phyloP scores from a whole-genome alignment of 1,140 invertebrate species.

The Mamestra configurata region DNA sequence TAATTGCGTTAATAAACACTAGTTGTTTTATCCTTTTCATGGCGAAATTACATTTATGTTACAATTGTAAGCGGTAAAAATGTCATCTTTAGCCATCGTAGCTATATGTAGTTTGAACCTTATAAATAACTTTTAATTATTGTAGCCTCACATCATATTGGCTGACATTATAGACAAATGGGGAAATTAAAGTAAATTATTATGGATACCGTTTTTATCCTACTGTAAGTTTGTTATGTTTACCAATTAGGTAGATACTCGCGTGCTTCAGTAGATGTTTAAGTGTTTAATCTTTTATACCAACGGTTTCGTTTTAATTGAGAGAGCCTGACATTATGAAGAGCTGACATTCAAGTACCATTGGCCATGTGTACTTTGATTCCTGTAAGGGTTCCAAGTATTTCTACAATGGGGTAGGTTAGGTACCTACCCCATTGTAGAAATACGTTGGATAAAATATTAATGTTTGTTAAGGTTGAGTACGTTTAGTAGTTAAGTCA shows the following conservation, averaged over 20 bases:
- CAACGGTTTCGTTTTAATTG: constrained; percentile 31
- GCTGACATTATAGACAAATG: constrained; percentile 34
- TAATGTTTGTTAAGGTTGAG: too few species aligned
- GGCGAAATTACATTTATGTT: not conserved
- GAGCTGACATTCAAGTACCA: constrained; percentile 43
- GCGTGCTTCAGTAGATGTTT: constrained; percentile 33
- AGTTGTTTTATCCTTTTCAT: not conserved
- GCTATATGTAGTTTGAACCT: not conserved
- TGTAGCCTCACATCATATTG: not conserved
- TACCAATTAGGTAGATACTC: constrained; percentile 5
- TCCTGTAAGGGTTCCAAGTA: constrained; percentile 17
- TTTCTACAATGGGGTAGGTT: not conserved
- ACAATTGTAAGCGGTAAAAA: not conserved
- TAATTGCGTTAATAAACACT: constrained; percentile 29
- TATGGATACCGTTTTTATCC: constrained; percentile 16
- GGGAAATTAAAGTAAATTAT: constrained; percentile 29
- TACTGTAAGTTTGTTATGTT: not conserved
- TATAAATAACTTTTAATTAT: constrained; percentile 7
- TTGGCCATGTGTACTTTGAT: constrained; percentile 26
- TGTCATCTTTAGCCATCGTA: not conserved
- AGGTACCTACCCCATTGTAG: not conserved
- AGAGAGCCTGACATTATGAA: constrained; percentile 33
- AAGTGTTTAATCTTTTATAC: constrained; percentile 17
- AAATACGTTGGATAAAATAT: not conserved
- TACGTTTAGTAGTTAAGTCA: not conserved